Base-by-base conservation (phyloP, 30 jellyfish, hydroid and myxozoan genomes). In the Calvadosia cruxmelitensis region DNA sequence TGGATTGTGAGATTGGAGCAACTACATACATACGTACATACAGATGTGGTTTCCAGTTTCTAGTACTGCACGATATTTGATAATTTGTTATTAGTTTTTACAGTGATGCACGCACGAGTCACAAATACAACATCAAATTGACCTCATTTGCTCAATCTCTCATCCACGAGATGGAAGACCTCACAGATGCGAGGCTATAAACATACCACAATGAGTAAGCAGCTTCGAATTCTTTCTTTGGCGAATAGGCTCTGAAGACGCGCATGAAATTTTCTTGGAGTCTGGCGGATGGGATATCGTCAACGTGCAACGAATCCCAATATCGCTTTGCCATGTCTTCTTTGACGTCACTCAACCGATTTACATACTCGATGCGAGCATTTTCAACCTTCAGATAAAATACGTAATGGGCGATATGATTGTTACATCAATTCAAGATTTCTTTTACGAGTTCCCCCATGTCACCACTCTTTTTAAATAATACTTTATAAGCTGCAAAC, bases 211-310 rank as follows among this genome's bases (percentile, higher is more conserved):
- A 42, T 42, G 57, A 42, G 66, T 26, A 26, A 27, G 31, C 57
- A 7, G 31, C 35, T 29, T 69, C 79, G 73, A n/a, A 42, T 36
- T 69, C 79, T 16, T 29, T 12, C 3, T 62, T 36, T 1, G 79
- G 79, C 79, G 79, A 69, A 49, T 69, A 69, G 15, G 74, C 73
- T 24, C 79, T 62, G 27, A 69, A 69, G 3, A 69, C 79, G 25
- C 49, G 25, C 50, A n/a, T 69, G 50, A 69, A 69, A 49, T 69
- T 69, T 50, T 42, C 50, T 1, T 69, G 79, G 13, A 69, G 33
- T 20, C 79, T 29, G 29, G 35, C 79, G 3, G 74, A 69, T 3
- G 79, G 73, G 26, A 69, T 69, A 15, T 69, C 74, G 7, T 50
- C 79, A 12, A 50, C 49, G 26, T 69, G 35, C 50, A 69, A 51